Evolutionary conservation across 92 coral and sea anemone genomes (phyloP), one percentile per base, ranked within the genome.

Genomic region (Micromussa lordhowensis): DNA sequence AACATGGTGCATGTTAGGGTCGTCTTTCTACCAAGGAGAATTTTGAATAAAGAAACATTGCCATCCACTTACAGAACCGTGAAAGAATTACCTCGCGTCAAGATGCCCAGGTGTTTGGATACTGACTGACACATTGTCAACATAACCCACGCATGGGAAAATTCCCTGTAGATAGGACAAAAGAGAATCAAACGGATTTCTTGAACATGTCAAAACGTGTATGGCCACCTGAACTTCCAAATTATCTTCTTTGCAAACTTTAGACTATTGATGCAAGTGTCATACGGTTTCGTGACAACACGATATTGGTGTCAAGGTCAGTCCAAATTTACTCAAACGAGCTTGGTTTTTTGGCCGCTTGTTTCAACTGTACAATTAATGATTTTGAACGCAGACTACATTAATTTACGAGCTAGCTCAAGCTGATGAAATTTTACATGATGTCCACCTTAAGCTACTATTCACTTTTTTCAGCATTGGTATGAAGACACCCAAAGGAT

Each of bases 71-170:
- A 22, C 59, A 68, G 55, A 51, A 83, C 72, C 61, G 44, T 24
- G 30, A 83, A 83, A 55, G 29, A 53, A 35, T 54, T 83, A 32
- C 34, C 54, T 51, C 68, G 54, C 54, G 54, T 72, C 68, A 83
- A 34, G 70, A 61, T 72, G 79, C 55, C 69, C 31, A 51, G 17
- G 32, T 83, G 36, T 83, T 54, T 83, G 87, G 30, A 75, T 22
- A 48, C n/a, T 19, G 66, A 84, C 18, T 84, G 88, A 84, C 81
- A 74, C 72, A 54, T 10, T 70, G 88, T 58, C 34, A 85, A 85
- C 18, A 75, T 26, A 85, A 26, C 74, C 82, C 81, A 76, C 88
- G 82, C 88, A 58, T 22, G 82, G 63, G 36, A 85, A 85, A 75
- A 85, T 75, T 75, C 73, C 73, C 81, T 84, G 80, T 75, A 59